Base-by-base conservation (phyloP, 1,140 invertebrate species). In the Idris sp. region DNA sequence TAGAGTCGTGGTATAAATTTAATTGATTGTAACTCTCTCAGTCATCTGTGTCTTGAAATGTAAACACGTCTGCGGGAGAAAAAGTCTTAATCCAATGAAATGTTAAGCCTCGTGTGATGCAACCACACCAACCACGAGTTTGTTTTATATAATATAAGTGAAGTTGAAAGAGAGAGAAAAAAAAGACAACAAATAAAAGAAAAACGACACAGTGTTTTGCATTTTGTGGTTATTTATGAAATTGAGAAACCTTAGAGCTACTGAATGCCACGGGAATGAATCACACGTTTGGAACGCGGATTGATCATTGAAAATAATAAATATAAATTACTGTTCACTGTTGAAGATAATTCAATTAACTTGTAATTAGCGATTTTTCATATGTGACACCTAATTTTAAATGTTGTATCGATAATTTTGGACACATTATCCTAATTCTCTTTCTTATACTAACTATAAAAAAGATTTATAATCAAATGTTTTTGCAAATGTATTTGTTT, bases 311-410 rank as follows among this genome's bases (percentile, higher is more conserved):
- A 31, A 30, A 51, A 41, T 62, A 44, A 71, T 67, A 48, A n/a
- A n/a, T 38, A 53, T 69, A 69, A 76, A 69, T 76, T 54, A 71
- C 59, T 40, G 48, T 48, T 51, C 11, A 25, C 25, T 26, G 33
- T 14, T 28, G 36, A 18, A 49, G 41, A 30, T 26, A 75, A 69
- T 65, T 46, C 18, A 69, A 71, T 69, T 69, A 76, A 54, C 59
- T 65, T 76, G 61, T 46, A 76, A 76, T 76, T 76, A 76, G 73
- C 30, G 58, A n/a, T n/a, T n/a, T n/a, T n/a, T n/a, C 40, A 35
- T 25, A 53, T 62, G 40, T 28, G 40, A 49, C 35, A 5, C 25
- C 22, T 16, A 61, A n/a, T n/a, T n/a, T 53, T 43, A 36, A 61
- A 59, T 48, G 19, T 65, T 18, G 54, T 56, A 64, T 68, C 49